Evolutionary conservation across 2,888 invertebrate species (phyloP).

Genomic region (Cantharis lateralis): DNA sequence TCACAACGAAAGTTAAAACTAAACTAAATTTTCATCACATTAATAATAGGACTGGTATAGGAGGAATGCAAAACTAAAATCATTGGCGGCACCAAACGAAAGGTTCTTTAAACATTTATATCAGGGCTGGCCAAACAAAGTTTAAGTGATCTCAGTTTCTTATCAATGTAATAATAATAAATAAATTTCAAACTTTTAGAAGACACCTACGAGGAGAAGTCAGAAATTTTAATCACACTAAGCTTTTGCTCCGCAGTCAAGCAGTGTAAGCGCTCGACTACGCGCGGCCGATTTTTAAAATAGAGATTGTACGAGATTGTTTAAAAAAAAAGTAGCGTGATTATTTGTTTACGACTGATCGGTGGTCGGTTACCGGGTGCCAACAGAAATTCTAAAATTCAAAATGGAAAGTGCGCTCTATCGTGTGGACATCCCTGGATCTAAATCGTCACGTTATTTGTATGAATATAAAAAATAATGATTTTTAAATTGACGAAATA

Average conservation of each 20-base stretch:
- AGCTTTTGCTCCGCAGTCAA: neutral
- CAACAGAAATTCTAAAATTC: neutral
- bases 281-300: neutral
- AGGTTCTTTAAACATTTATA: neutral
- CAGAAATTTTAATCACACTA: neutral
- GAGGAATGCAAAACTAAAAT: neutral
- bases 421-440: neutral
- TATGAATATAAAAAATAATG: neutral
- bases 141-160: neutral
- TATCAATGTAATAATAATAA: neutral
- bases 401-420: neutral
- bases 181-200: neutral
- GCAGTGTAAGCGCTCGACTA: neutral
- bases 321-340: neutral
- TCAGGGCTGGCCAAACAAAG: neutral
- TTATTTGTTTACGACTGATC: neutral
- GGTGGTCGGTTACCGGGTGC: neutral
- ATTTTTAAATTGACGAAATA: neutral
- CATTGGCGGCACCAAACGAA: neutral
- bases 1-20: conserved; percentile 7
- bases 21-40: conserved; percentile 12
- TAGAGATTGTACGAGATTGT: neutral
- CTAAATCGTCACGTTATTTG: neutral
- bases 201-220: neutral
- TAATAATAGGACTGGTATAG: neutral